Conservation (phyloP, 2,797 vertebrate species). For the Synanceia verrucosa region DNA sequence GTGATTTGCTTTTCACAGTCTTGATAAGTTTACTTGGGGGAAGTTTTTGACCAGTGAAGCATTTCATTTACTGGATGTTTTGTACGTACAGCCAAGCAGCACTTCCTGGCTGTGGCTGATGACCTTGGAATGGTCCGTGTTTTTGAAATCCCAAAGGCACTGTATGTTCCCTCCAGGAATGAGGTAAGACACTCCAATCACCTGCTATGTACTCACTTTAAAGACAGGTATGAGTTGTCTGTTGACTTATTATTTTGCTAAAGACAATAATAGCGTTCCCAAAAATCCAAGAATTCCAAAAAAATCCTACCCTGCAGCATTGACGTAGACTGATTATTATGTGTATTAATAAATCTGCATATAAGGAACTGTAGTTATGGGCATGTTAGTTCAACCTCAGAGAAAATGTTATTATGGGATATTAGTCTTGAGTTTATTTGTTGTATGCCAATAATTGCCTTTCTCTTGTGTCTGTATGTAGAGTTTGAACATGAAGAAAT, state of each 20-base stretch:
- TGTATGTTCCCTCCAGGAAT: conserved; percentile 77
- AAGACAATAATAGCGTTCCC: not conserved
- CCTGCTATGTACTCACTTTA: not conserved
- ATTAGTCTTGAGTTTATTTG: not conserved
- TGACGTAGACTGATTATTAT: no score
- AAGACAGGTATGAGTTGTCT: not conserved
- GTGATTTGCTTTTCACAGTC: conserved; percentile 1
- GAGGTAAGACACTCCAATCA: conserved; percentile 83
- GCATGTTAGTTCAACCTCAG: not conserved
- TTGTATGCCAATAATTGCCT: not conserved
- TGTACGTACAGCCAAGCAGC: conserved; percentile 84
- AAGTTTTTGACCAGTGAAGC: not conserved
- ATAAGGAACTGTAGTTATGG: not conserved
- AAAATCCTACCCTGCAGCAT: not conserved
- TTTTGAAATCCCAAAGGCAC: conserved; percentile 87
- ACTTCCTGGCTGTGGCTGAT: conserved; percentile 90
- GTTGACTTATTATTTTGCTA: not conserved
- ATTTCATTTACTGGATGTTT: not conserved
- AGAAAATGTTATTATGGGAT: not conserved
- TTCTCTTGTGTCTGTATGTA: conserved; percentile 56
- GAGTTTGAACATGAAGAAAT: conserved; percentile 78
- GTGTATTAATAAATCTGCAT: not conserved
- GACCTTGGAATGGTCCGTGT: conserved; percentile 86
- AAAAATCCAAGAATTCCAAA: no score
- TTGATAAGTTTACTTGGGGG: not conserved